Evolutionary conservation across 2,113 vertebrate species (phyloP).

Genomic region (Calonectris borealis): DNA sequence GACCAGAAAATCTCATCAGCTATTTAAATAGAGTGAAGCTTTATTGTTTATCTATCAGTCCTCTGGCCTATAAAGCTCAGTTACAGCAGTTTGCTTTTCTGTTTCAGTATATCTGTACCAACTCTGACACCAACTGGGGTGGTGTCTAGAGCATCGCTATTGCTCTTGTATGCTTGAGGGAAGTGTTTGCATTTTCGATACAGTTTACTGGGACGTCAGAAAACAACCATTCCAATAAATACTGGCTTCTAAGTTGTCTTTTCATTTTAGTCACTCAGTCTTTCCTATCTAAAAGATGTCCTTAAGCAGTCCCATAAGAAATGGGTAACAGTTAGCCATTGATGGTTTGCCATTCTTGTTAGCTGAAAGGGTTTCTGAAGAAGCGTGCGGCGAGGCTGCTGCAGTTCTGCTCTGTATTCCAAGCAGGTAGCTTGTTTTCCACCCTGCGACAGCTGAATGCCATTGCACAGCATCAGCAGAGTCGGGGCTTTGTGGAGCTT

Average conservation of each 20-base stretch:
- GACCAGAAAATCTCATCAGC: background rate
- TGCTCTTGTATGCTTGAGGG: accelerated
- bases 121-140: too few relatives aligned
- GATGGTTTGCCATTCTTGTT: background rate
- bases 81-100: background rate
- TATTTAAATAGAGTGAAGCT: background rate
- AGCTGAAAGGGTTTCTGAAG: background rate
- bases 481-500: background rate
- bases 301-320: background rate
- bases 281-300: background rate
- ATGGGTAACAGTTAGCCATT: accelerated
- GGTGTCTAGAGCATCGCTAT: background rate
- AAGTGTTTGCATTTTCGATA: accelerated
- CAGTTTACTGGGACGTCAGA: background rate
- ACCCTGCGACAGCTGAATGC: background rate
- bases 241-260: background rate
- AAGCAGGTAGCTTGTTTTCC: background rate
- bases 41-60: too few relatives aligned
- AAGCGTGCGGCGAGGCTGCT: background rate
- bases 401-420: background rate
- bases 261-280: background rate
- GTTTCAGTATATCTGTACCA: background rate
- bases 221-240: background rate
- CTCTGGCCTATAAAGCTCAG: background rate
- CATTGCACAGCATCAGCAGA: background rate